A percentile compares a stretch with the other conserved stretches of the same genome.
Conservation (phyloP, 2,797 vertebrate genomes). For the Adelosebastes latens region DNA sequence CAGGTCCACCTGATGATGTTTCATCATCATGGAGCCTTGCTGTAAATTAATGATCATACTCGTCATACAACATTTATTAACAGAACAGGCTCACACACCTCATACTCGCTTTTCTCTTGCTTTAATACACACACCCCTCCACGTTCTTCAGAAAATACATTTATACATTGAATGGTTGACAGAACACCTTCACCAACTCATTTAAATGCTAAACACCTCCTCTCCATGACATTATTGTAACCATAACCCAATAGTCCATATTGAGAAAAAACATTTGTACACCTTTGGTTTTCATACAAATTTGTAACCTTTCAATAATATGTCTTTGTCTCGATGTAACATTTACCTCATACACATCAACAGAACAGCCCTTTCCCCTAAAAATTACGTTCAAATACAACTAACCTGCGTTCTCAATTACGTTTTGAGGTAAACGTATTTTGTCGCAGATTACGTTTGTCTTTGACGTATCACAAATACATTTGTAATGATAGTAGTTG, state of each 20-base stretch:
- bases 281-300: not conserved
- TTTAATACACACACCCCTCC: not conserved
- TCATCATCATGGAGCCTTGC: not conserved
- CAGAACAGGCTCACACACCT: not conserved
- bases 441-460: no score
- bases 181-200: not conserved
- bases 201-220: not conserved
- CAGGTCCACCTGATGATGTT: conserved; percentile 9
- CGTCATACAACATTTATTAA: conserved; percentile 65
- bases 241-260: not conserved
- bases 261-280: not conserved
- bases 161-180: not conserved
- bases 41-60: conserved; percentile 69
- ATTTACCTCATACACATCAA: no score
- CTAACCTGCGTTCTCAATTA: no score
- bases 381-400: no score
- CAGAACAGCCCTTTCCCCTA: rapidly evolving
- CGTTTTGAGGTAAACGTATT: no score
- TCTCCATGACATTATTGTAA: not conserved
- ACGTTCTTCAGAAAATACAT: not conserved
- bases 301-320: not conserved
- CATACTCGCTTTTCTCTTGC: not conserved
- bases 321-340: no score
- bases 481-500: no score
- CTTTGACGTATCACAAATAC: no score